Conservation (phyloP, 1,140 invertebrate species). For the Drosophila varians region DNA sequence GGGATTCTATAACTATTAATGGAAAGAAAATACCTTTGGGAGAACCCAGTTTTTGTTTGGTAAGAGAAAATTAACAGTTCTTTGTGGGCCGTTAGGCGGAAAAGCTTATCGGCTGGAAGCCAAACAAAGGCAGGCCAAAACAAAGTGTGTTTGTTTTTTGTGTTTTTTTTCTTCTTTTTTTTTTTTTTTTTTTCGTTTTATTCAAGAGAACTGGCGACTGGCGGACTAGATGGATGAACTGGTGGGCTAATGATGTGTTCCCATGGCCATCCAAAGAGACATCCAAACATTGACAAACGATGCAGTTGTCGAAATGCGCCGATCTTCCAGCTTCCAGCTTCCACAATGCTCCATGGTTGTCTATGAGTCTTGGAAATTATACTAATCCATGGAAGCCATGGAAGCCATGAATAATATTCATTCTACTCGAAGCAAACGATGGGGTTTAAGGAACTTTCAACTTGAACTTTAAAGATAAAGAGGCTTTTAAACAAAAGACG, state of each 20-base stretch:
- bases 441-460: neutral
- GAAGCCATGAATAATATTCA: no score
- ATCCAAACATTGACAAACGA: conserved; percentile 23
- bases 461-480: neutral
- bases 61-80: conserved; percentile 27
- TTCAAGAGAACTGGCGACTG: no score
- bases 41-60: neutral
- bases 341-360: neutral
- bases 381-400: no score
- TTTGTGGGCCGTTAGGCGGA: conserved; percentile 35
- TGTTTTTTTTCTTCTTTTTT: neutral
- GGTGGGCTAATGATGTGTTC: conserved; percentile 25
- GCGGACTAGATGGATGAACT: conserved; percentile 11
- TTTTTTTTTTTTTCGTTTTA: conserved; percentile 3
- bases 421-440: no score
- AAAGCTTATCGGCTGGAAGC: conserved; percentile 25
- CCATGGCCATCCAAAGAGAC: conserved; percentile 17
- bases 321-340: neutral
- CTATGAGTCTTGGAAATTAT: no score
- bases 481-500: no score
- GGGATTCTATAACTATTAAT: no score
- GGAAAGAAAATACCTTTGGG: no score
- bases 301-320: conserved; percentile 28
- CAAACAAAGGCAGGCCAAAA: conserved; percentile 13
- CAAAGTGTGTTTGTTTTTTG: no score